phyloP scores from a whole-genome alignment of 2,113 vertebrate species.

The Polypterus senegalus region DNA sequence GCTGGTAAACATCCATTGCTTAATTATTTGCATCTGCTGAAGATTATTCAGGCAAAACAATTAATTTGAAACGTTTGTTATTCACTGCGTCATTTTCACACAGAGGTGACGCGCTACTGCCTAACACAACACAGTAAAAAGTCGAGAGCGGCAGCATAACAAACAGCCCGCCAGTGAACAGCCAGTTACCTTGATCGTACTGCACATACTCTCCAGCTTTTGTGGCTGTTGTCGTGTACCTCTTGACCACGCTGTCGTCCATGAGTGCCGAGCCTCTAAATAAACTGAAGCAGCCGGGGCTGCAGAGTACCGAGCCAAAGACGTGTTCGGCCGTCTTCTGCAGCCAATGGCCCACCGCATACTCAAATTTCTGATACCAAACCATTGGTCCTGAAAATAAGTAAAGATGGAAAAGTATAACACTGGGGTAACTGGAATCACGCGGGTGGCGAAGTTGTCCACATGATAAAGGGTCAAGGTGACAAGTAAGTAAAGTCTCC shows the following conservation, averaged over 20 bases:
- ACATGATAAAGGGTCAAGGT: not conserved
- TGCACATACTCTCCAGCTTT: constrained; percentile 53
- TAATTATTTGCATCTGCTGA: too few species aligned
- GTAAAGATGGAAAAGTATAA: not conserved
- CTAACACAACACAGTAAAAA: too few species aligned
- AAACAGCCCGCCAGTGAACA: too few species aligned
- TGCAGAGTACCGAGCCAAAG: constrained; percentile 61
- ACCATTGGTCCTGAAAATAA: constrained; percentile 54
- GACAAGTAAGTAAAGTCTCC: constrained; percentile 4
- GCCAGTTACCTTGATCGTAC: constrained; percentile 54
- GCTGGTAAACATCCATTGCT: too few species aligned
- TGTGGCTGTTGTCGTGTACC: constrained; percentile 52
- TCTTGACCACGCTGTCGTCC: constrained; percentile 60
- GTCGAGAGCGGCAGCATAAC: too few species aligned
- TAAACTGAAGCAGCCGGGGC: constrained; percentile 63
- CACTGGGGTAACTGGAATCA: not conserved
- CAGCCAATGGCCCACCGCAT: constrained; percentile 65
- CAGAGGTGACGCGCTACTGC: too few species aligned
- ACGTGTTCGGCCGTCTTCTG: constrained; percentile 67
- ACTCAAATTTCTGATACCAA: constrained; percentile 73
- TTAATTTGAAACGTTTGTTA: too few species aligned
- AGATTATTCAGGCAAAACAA: too few species aligned
- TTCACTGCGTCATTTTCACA: too few species aligned
- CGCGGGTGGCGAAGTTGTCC: not conserved
- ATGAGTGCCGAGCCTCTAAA: constrained; percentile 59